Evolutionary conservation across 2,113 vertebrate species (phyloP).

Genomic region (Cariama cristata): DNA sequence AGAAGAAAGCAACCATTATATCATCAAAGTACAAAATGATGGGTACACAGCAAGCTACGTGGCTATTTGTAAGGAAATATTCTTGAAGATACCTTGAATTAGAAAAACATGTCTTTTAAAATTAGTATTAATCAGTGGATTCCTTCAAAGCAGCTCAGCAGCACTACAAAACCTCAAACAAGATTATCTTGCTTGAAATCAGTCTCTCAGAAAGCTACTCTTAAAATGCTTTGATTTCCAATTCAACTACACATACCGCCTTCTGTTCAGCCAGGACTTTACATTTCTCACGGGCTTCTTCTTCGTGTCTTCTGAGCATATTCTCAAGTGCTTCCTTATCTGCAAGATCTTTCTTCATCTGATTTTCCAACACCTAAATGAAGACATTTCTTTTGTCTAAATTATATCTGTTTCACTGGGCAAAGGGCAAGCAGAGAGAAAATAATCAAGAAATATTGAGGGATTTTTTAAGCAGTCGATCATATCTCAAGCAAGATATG

Average conservation of each 20-base stretch:
- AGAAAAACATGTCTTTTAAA: background rate
- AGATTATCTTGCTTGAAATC: conserved; percentile 20
- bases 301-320: conserved; percentile 91
- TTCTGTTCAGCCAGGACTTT: conserved; percentile 95
- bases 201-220: background rate
- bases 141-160: background rate
- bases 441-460: background rate
- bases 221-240: background rate
- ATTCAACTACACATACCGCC: conserved; percentile 81
- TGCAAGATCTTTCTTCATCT: conserved; percentile 96
- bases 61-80: background rate
- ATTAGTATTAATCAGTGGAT: background rate
- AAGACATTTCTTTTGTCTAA: conserved; percentile 57
- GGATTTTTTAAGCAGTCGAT: background rate
- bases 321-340: conserved; percentile 95
- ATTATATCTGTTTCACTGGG: conserved; percentile 11
- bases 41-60: background rate
- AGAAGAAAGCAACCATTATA: background rate
- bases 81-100: background rate
- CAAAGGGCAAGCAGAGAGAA: conserved; percentile 49
- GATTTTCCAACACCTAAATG: conserved; percentile 90
- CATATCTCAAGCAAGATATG: background rate
- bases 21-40: background rate
- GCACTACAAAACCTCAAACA: background rate
- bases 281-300: conserved; percentile 93